Evolutionary conservation across 2,113 vertebrate genomes (phyloP).

Genomic region (Stegastes partitus): DNA sequence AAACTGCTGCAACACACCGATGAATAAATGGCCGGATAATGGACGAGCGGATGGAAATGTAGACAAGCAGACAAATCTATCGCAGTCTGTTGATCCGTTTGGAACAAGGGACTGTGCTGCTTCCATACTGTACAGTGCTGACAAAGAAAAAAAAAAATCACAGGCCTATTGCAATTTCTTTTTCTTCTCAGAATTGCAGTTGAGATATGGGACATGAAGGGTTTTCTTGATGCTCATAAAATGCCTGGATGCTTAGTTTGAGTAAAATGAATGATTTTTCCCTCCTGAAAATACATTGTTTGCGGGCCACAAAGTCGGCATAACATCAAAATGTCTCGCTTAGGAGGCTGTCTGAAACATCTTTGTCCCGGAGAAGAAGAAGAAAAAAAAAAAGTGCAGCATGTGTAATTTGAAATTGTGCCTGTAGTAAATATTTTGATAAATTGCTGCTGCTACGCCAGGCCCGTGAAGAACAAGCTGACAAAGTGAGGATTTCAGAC

Average conservation of each 20-base stretch:
- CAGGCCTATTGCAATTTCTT: slow-evolving; percentile 42
- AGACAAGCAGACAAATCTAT: slow-evolving; percentile 62
- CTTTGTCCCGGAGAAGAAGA: not conserved
- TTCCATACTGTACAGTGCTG: slow-evolving; percentile 41
- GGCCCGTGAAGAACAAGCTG: slow-evolving; percentile 47
- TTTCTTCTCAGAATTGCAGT: slow-evolving; percentile 35
- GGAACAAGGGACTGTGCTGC: slow-evolving; percentile 19
- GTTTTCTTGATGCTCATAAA: slow-evolving; percentile 49
- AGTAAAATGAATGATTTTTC: slow-evolving; percentile 55
- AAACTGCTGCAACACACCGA: slow-evolving; percentile 36
- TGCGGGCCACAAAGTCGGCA: slow-evolving; percentile 39
- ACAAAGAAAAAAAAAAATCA: slow-evolving; percentile 56
- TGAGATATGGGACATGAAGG: slow-evolving; percentile 40
- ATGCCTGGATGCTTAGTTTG: slow-evolving; percentile 38
- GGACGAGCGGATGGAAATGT: slow-evolving; percentile 48
- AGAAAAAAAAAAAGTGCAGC: slow-evolving; percentile 39
- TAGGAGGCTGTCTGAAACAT: slow-evolving; percentile 42
- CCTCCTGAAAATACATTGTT: slow-evolving; percentile 51
- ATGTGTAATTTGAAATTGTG: slow-evolving; percentile 42
- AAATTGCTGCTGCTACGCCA: slow-evolving; percentile 34
- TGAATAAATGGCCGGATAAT: slow-evolving; percentile 52
- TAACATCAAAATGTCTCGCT: slow-evolving; percentile 41
- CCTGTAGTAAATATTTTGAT: slow-evolving; percentile 60
- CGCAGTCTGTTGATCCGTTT: slow-evolving; percentile 50
- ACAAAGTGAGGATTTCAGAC: slow-evolving; percentile 53